Base-by-base conservation (phyloP, 2,113 vertebrate genomes). In the Leiothrix lutea region DNA sequence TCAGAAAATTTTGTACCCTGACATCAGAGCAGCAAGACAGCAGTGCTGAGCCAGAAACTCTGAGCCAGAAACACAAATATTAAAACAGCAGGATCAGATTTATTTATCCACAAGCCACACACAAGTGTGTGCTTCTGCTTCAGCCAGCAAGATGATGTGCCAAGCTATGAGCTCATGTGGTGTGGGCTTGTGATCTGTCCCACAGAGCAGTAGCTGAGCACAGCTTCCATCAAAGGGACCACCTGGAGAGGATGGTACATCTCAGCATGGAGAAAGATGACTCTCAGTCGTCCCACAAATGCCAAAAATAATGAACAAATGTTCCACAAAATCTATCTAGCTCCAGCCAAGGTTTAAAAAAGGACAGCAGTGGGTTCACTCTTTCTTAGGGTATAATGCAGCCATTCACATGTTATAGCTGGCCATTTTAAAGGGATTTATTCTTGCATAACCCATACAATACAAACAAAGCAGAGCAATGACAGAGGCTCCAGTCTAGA, bases 281-380 rank as follows among this genome's bases (percentile, higher is more conserved):
- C 36, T 88, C 77, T 84, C 60, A 80, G 60, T 81, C 61, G 65
- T 53, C 48, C 11, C 5, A 47, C 31, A 61, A 91, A 81, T 45
- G 91, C 83, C 89, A 94, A 94, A 95, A 92, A 95, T 53, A 96
- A 95, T 44, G 53, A 92, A 74, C 20, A 94, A 84, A 86, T n/a
- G 12, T 50, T 89, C 48, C 29, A 65, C 31, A 84, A 64, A 89
- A 82, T 31, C 61, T 61, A 78, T 29, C 12, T 53, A 42, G 20
- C 31, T 78, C 28, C 57, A 89, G 69, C 1, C 42, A 95, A 80
- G 51, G 26, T 57, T 8, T 6, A 26, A 54, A 45, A 36, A 44
- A 44, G 4, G 4, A 14, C 7, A n/a, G 22, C 22, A 61, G 33
- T 35, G 58, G 3, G 19, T 80, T 60, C 50, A 15, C 7, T 31